Conservation (phyloP, 2,797 vertebrate species). For the Masticophis lateralis region DNA sequence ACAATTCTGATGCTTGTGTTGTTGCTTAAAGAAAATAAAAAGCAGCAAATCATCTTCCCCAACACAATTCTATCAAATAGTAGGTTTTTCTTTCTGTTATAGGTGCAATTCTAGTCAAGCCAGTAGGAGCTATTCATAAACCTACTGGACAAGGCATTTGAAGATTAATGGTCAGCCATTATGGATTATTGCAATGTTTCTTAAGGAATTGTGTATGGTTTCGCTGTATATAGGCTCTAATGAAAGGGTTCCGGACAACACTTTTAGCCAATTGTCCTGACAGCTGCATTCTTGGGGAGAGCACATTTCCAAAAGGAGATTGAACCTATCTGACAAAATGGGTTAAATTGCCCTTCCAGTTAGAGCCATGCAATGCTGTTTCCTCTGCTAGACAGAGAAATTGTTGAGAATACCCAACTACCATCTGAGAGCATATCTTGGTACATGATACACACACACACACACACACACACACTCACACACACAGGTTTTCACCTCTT, state of each 20-base stretch:
- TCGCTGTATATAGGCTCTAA: constrained; percentile 59
- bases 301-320: constrained; percentile 48
- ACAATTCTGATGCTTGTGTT: constrained; percentile 13
- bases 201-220: constrained; percentile 45
- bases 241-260: constrained; percentile 51
- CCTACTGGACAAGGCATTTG: constrained; percentile 26
- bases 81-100: constrained; percentile 26
- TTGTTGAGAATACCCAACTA: constrained; percentile 13
- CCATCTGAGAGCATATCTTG: constrained; percentile 40
- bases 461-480: too few relatives aligned
- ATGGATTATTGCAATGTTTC: constrained; percentile 49
- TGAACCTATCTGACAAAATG: constrained; percentile 46
- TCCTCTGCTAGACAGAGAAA: constrained; percentile 25
- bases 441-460: not conserved
- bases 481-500: not conserved
- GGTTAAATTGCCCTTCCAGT: constrained; percentile 44
- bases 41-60: not conserved
- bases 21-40: not conserved
- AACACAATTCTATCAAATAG: constrained; percentile 22
- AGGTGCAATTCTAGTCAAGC: not conserved
- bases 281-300: constrained; percentile 56
- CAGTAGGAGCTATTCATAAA: constrained; percentile 18
- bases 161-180: constrained; percentile 42
- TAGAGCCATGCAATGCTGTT: constrained; percentile 26
- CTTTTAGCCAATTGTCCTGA: constrained; percentile 59